Conservation (phyloP, 2,797 vertebrate genomes). For the Aphelocoma californica region DNA sequence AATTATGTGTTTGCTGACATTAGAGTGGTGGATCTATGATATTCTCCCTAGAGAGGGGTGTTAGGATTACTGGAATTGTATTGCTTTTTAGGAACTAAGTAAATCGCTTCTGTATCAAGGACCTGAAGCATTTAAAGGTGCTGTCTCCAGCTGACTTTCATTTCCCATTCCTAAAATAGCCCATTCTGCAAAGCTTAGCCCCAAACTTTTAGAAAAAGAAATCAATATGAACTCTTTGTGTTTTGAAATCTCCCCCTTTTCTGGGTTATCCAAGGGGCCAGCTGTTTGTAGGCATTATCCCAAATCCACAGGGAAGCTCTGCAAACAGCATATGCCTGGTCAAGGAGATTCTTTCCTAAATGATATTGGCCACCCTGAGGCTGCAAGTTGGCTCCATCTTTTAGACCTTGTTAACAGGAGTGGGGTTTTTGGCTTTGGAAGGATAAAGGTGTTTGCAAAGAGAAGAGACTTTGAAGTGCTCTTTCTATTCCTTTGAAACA, state of each 20-base stretch:
- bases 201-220: neutral
- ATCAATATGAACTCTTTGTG: neutral
- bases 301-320: neutral
- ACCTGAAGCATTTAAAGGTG: neutral
- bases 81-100: slow-evolving; percentile 50
- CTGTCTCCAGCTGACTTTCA: neutral
- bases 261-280: neutral
- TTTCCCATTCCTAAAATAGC: neutral
- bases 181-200: neutral
- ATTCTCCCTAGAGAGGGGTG: neutral
- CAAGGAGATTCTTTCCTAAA: neutral
- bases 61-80: slow-evolving; percentile 46
- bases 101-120: slow-evolving; percentile 16
- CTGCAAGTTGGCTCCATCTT: neutral
- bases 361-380: neutral
- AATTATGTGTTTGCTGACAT: slow-evolving; percentile 62
- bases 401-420: neutral
- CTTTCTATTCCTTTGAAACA: slow-evolving; percentile 51
- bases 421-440: neutral
- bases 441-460: neutral
- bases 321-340: neutral
- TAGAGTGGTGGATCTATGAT: slow-evolving; percentile 3
- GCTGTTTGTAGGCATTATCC: neutral
- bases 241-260: neutral
- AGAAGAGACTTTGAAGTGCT: neutral